Evolutionary conservation across 1,140 invertebrate species (phyloP), one percentile per base, ranked within the genome.

Genomic region (Apis florea): DNA sequence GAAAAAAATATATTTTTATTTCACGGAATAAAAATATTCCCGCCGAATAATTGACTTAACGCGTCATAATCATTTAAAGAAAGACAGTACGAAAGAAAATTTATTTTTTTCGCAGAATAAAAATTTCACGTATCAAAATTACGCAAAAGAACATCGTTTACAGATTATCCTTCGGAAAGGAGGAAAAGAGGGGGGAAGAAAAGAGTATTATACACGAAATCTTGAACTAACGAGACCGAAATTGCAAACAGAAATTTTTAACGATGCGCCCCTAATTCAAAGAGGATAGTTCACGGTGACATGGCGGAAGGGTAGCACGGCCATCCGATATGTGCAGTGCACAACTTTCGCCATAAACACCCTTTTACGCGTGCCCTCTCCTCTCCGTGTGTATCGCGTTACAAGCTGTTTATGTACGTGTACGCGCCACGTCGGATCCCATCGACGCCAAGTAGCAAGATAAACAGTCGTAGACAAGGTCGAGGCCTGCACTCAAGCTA

Each of bases 361-460:
- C 54, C 66, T 56, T 51, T 51, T 69, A 51, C 17, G 13, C 13
- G 54, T 61, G 51, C 40, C 21, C 49, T 17, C 12, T 8, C n/a
- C 15, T n/a, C n/a, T n/a, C n/a, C 68, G 21, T 17, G 26, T 73
- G 78, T 73, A 67, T 81, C 72, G 24, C 17, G 19, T 76, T 76
- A 76, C 63, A 13, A 15, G 3, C n/a, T 61, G 79, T 81, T 81
- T 68, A 58, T 40, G 15, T 17, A 66, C 53, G 49, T 49, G 71
- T 13, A 75, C 26, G 24, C 12, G 67, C 17, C 12, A 24, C 40
- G 53, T 75, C 10, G 54, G 56, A 61, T 70, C 74, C 82, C 77
- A 84, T 82, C 73, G 83, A 79, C 73, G 68, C 31, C 72, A 70
- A 79, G 79, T 77, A 69, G 76, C 76, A 79, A 77, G 83, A 86